These are phyloP conservation scores for Eolophus roseicapilla DNA, from an alignment of 2,113 vertebrate genomes.

Conservation along the genomic window DNA sequence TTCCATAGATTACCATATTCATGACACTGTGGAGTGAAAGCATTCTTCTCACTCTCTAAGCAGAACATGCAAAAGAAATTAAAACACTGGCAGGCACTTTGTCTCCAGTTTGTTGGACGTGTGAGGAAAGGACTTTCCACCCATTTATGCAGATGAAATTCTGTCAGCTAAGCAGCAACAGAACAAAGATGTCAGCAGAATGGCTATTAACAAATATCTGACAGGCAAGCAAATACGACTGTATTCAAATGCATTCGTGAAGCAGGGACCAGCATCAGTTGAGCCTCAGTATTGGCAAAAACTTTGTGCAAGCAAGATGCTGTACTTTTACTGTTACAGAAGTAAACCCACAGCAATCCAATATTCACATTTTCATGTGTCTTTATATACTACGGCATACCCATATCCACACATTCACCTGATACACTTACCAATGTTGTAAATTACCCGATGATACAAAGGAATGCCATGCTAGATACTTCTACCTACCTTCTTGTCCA, in stretches of 20 bases:
- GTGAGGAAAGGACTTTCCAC: constrained; percentile 72
- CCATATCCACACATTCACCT: background rate
- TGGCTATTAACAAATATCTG: constrained; percentile 69
- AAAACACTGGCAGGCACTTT: constrained; percentile 83
- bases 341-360: background rate
- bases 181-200: constrained; percentile 69
- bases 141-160: constrained; percentile 79
- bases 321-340: background rate
- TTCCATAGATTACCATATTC: constrained; percentile 92
- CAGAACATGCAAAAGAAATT: constrained; percentile 81
- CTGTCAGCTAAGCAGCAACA: constrained; percentile 70
- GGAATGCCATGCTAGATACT: background rate
- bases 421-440: background rate
- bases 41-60: constrained; percentile 78
- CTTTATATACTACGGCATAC: background rate
- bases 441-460: background rate
- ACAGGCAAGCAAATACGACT: constrained; percentile 55
- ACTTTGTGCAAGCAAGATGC: background rate
- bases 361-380: background rate
- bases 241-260: constrained; percentile 26
- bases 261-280: background rate
- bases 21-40: constrained; percentile 81
- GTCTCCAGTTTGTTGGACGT: constrained; percentile 82
- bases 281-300: constrained; percentile 4
- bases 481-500: background rate